Percentiles rank a stretch among this genome's conserved stretches.
Conservation (phyloP, 1,140 invertebrate species). For the Berghia stephanieae region DNA sequence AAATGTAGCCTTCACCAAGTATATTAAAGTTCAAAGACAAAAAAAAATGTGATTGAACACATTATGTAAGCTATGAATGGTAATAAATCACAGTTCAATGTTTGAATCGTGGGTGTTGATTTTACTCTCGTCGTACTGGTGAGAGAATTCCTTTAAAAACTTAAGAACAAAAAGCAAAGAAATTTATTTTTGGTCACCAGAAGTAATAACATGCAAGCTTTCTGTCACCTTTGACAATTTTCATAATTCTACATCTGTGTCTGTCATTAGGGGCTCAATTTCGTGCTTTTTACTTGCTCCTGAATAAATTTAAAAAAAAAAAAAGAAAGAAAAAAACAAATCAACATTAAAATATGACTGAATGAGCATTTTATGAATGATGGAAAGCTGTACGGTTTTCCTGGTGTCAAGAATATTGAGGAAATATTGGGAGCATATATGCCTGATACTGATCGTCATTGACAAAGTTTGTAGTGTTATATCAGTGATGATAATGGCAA, state of each 20-base stretch:
- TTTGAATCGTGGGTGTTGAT: no score
- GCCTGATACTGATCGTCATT: neutral
- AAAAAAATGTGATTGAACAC: no score
- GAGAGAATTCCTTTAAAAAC: no score
- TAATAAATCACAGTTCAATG: no score
- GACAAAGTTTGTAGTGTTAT: neutral
- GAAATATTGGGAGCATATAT: neutral
- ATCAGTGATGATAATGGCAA: neutral
- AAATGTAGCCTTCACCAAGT: no score
- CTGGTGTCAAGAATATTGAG: neutral
- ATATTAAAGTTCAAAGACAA: no score
- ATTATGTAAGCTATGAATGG: no score
- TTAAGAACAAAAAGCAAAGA: no score
- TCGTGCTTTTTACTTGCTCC: slow-evolving; percentile 45
- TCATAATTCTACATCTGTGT: slow-evolving; percentile 42
- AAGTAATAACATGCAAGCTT: no score
- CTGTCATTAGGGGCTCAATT: slow-evolving; percentile 44
- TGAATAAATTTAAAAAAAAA: slow-evolving; percentile 32
- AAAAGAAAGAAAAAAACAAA: neutral
- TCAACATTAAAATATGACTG: neutral
- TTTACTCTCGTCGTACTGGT: no score
- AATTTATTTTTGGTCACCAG: no score
- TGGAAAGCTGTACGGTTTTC: neutral
- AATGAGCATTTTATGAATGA: neutral
- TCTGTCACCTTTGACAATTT: no score